Evolutionary conservation across 2,113 vertebrate genomes (phyloP).

Genomic region (Muntiacus muntjak): DNA sequence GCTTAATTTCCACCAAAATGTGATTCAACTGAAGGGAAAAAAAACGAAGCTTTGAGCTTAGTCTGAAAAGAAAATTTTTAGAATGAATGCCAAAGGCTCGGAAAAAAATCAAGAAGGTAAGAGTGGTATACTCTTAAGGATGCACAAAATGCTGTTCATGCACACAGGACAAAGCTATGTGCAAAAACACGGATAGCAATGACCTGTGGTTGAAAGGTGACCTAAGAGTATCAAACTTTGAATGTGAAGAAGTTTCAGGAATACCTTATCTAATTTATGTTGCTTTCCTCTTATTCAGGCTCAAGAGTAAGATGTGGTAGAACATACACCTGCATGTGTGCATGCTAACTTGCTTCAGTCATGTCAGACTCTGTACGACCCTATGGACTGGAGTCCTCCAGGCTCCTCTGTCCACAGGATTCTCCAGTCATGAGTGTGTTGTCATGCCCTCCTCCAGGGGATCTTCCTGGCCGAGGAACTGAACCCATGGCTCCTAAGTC

Average conservation of each 20-base stretch:
- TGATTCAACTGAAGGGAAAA: neutral
- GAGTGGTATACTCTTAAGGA: neutral
- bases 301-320: neutral
- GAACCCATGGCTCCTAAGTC: neutral
- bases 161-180: neutral
- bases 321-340: neutral
- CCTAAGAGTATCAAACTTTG: neutral
- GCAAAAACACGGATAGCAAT: neutral
- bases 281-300: neutral
- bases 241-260: neutral
- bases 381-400: neutral
- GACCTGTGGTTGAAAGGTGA: neutral
- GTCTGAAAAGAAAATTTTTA: neutral
- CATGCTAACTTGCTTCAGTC: neutral
- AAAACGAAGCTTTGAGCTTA: neutral
- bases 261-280: neutral
- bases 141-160: fast-evolving
- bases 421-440: neutral
- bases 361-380: neutral
- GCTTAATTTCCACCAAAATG: neutral
- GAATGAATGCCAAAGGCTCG: neutral
- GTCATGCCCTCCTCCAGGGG: neutral
- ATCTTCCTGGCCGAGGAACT: neutral
- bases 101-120: neutral
- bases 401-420: neutral